Evolutionary conservation across 2,888 invertebrate species (phyloP), one percentile per base, ranked within the genome.

Genomic region (Campoplex capitator): DNA sequence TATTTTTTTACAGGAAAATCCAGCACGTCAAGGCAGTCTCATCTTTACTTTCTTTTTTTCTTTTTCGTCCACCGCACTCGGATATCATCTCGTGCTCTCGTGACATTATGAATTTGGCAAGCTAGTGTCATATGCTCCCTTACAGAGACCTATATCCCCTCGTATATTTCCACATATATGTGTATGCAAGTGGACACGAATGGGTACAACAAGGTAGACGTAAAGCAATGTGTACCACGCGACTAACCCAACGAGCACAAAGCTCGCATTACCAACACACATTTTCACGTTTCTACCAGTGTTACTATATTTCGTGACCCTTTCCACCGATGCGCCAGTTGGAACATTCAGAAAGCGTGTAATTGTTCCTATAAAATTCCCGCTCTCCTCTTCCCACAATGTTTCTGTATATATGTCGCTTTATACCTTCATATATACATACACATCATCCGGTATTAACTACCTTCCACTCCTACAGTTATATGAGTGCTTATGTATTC

Each of bases 321-420:
- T 62, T 62, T 80, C 58, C 80, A 56, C 76, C 73, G 68, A 86
- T 76, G 79, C 79, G 76, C 85, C 85, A 78, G 85, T 85, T 73
- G 80, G 87, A 65, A 83, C 87, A 85, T 88, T 85, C 75, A 74
- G 82, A 86, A 80, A 84, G 86, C 80, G 78, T 88, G 82, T 86
- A 88, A 88, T 88, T 88, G 88, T 86, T 84, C 77, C 73, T 86
- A 88, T 82, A 88, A 88, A 88, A 88, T 86, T 78, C 84, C 77
- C 75, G 58, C 56, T 35, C 79, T 68, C 75, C 79, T 74, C 28
- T 73, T 23, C 38, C 78, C 48, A 45, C 77, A 71, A 80, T 76
- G 81, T 54, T 74, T 51, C 76, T 54, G 8, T 48, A 51, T 42
- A 68, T 45, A 32, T 42, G 35, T 11, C 13, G 23, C 16, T 68